Conservation (phyloP, 2,888 invertebrate species). For the Thera britannica region DNA sequence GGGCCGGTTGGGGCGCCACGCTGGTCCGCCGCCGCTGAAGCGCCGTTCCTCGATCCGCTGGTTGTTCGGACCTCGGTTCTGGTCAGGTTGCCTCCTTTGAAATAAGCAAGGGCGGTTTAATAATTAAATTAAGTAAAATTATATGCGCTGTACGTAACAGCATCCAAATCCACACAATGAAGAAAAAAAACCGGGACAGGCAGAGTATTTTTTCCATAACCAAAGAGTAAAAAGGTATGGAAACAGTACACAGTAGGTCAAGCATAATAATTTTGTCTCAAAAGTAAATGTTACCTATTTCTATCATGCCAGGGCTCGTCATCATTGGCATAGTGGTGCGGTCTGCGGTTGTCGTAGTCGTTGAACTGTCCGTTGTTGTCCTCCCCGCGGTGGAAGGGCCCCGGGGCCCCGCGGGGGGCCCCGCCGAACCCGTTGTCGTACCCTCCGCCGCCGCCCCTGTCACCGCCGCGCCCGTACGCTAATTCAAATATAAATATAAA, state of each 20-base stretch:
- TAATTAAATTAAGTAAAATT: too few species aligned
- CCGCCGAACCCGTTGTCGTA: slow-evolving; percentile 65
- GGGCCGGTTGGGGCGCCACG: slow-evolving; percentile 39
- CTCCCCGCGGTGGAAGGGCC: slow-evolving; percentile 19
- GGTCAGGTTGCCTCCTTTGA: slow-evolving; percentile 21
- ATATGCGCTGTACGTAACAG: too few species aligned
- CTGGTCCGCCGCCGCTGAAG: slow-evolving; percentile 32
- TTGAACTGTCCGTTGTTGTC: slow-evolving; percentile 31
- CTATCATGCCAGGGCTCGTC: slow-evolving; percentile 54
- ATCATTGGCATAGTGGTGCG: slow-evolving; percentile 53
- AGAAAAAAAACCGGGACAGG: too few species aligned
- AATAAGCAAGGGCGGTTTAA: not conserved
- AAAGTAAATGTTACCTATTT: slow-evolving; percentile 28
- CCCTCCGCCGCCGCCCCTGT: slow-evolving; percentile 38
- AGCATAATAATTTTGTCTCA: too few species aligned
- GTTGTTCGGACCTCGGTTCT: slow-evolving; percentile 12
- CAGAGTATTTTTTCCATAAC: too few species aligned
- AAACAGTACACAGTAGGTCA: too few species aligned
- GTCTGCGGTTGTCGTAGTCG: slow-evolving; percentile 57
- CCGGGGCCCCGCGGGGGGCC: slow-evolving; percentile 23
- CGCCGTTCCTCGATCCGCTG: slow-evolving; percentile 26
- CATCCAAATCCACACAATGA: too few species aligned
- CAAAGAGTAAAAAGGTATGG: too few species aligned
- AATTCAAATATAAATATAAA: not conserved
- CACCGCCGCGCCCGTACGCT: slow-evolving; percentile 40